Conservation (phyloP, 2,797 vertebrate genomes). For the Microctenopoma lineatum region DNA sequence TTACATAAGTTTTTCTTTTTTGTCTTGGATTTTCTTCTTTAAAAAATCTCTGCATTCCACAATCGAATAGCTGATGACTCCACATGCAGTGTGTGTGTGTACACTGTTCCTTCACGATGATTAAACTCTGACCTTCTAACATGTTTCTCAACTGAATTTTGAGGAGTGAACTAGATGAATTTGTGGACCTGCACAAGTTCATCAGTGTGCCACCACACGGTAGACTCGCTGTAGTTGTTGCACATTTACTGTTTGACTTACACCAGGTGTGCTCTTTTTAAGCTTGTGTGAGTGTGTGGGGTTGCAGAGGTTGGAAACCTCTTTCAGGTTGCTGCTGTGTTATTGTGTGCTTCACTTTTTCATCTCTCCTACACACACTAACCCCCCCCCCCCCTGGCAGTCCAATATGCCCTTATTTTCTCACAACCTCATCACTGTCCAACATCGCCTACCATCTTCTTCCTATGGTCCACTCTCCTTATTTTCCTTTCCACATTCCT, state of each 20-base stretch:
- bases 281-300: background rate
- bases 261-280: conserved; percentile 11
- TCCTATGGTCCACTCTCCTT: background rate
- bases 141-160: conserved; percentile 48
- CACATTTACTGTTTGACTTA: background rate
- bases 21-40: too few species aligned
- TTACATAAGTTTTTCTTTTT: background rate
- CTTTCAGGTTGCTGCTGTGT: conserved; percentile 23
- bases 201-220: background rate
- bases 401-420: conserved; percentile 32
- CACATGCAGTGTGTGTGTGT: too few species aligned
- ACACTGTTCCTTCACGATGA: conserved; percentile 3
- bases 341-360: background rate
- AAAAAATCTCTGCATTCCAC: too few species aligned
- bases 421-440: background rate
- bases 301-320: conserved; percentile 40
- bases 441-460: background rate
- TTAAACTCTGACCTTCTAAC: conserved; percentile 46
- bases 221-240: background rate
- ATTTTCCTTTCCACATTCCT: conserved; percentile 3
- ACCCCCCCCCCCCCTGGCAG: conserved; percentile 29
- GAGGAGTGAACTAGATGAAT: background rate
- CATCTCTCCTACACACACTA: conserved; percentile 17
- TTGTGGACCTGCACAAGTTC: background rate
- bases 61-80: too few species aligned